Conservation (phyloP, 2,113 vertebrate genomes). For the Upupa epops region DNA sequence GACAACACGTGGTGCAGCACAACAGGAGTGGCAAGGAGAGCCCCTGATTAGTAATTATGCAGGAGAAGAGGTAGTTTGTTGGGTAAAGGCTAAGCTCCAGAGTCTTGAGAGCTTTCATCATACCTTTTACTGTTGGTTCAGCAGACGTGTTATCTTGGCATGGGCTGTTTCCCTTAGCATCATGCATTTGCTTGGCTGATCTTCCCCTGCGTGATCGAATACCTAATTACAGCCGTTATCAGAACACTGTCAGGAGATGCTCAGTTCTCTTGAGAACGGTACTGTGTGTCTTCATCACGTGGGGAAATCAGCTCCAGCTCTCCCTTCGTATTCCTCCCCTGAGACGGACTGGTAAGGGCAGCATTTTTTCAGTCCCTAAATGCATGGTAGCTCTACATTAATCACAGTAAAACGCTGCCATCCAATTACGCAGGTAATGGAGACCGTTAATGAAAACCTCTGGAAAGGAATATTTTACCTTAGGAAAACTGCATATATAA, state of each 20-base stretch:
- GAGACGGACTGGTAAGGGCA: background rate
- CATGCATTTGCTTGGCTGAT: constrained; percentile 17
- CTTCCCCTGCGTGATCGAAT: constrained; percentile 44
- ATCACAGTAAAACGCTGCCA: constrained; percentile 17
- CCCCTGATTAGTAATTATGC: background rate
- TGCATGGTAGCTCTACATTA: constrained; percentile 4
- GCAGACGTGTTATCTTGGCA: constrained; percentile 38
- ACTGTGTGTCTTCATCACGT: background rate
- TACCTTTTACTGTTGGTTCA: background rate
- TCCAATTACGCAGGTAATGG: constrained; percentile 19
- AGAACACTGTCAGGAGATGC: background rate
- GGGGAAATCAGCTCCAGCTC: background rate
- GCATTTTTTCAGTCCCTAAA: constrained; percentile 13
- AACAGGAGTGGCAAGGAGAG: background rate
- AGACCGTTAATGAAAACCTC: constrained; percentile 49
- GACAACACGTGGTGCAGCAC: rapidly evolving
- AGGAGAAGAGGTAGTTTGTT: background rate
- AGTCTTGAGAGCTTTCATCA: constrained; percentile 24
- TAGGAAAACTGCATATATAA: constrained; percentile 37
- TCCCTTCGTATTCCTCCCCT: background rate
- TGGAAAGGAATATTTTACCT: constrained; percentile 27
- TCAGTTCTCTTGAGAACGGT: background rate
- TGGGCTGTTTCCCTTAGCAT: constrained; percentile 41
- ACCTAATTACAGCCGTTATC: constrained; percentile 60
- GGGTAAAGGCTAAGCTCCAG: background rate